Percentiles rank a stretch among this genome's conserved stretches.
These are phyloP conservation scores for Zaprionus kolodkinae DNA, from an alignment of 1,140 invertebrate species.

Conservation along the genomic window DNA sequence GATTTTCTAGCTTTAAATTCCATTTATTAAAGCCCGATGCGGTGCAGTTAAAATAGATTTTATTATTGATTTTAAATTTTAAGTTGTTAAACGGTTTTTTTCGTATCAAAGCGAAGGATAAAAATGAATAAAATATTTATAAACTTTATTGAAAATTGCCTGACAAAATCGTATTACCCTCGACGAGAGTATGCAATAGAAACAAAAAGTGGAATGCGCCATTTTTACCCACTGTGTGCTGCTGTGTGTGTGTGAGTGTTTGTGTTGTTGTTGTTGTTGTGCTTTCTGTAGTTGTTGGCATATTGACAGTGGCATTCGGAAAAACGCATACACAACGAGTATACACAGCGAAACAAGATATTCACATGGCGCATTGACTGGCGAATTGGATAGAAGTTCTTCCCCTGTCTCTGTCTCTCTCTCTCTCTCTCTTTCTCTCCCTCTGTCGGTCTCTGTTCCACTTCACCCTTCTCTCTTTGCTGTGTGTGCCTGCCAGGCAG, in stretches of 20 bases:
- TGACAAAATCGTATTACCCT: conserved; percentile 3
- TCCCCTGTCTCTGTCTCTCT: background rate
- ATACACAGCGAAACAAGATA: conserved; percentile 30
- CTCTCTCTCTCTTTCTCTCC: background rate
- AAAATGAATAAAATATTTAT: conserved; percentile 1
- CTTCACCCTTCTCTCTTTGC: background rate
- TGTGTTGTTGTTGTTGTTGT: conserved; percentile 5
- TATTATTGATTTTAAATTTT: background rate
- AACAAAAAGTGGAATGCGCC: background rate
- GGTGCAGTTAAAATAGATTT: background rate
- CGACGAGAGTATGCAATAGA: background rate
- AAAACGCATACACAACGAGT: conserved; percentile 20
- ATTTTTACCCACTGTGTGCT: background rate
- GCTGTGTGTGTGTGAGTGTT: background rate
- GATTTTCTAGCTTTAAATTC: background rate
- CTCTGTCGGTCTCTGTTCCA: no score
- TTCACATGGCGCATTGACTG: conserved; percentile 16
- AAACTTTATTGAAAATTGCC: background rate
- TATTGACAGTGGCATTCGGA: conserved; percentile 30
- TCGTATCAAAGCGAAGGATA: background rate
- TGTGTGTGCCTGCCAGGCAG: background rate
- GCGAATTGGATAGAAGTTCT: conserved; percentile 16
- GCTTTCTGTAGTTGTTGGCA: conserved; percentile 2
- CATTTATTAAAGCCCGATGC: background rate
- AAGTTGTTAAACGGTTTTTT: background rate